Base-by-base conservation (phyloP, 1,140 invertebrate genomes). In the Cyphomyrmex costatus region DNA sequence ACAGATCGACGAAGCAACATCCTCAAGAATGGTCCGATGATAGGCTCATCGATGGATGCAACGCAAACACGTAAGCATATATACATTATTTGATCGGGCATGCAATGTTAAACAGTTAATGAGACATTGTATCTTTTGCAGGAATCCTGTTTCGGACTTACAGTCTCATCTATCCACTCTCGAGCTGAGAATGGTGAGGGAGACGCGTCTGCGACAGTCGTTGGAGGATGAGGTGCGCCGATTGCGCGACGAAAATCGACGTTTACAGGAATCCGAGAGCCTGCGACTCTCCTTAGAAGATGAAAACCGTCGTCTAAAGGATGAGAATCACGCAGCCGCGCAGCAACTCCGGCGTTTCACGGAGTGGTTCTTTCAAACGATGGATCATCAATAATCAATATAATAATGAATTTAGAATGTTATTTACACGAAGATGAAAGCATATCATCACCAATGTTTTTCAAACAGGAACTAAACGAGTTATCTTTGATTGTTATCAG, bases 311-410 rank as follows among this genome's bases (percentile, higher is more conserved):
- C 96, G 98, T 53, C 95, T 99, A 14, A 97, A 98, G 90, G 98
- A 98, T 87, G 98, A 99, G 93, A 98, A 97, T 21, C 97, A 98
- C 84, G 97, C 97, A 42, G 98, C 98, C 30, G 98, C 98, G 12
- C 97, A 98, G 90, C 98, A 99, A 92, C 96, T 99, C 12, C 96
- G 98, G 27, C 97, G 97, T 89, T 98, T 99, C 94, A 98, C 98
- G 10, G 98, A 99, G 93, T 99, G 98, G 98, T 98, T 99, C 91
- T 98, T 98, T 92, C 96, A 98, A 91, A 98, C 98, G 42, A 98
- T 98, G 88, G 98, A 98, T 93, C 96, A 97, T 90, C 97, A 97
- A 91, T 96, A 93, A 93, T 90, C n/a, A 14, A 8, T 14, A 27
- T 33, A 49, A 30, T 30, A 19, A 42, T 14, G 24, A n/a, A 30